These are phyloP conservation scores for Dendrocincla fuliginosa DNA, from an alignment of 2,797 vertebrate genomes.

Conservation along the genomic window DNA sequence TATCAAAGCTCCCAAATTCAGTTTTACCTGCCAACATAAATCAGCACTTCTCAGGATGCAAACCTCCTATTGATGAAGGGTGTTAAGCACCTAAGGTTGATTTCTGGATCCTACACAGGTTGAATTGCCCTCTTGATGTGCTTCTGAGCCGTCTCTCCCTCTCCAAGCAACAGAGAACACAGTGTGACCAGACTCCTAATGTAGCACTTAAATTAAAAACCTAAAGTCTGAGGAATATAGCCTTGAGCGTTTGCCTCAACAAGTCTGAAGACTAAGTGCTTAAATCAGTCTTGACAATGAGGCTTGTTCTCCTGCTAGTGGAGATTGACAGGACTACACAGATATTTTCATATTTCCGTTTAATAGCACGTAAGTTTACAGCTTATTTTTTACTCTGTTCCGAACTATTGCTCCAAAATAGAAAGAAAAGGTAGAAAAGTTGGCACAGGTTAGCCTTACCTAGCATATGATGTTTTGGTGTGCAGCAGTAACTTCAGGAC, in stretches of 20 bases:
- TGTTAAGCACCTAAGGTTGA: background rate
- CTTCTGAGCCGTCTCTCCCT: background rate
- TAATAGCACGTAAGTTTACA: background rate
- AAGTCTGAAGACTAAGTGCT: background rate
- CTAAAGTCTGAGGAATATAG: background rate
- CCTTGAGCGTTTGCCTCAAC: background rate
- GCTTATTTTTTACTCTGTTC: background rate
- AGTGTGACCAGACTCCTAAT: background rate
- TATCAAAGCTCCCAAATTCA: background rate
- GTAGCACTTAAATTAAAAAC: background rate
- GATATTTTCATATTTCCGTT: background rate
- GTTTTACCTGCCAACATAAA: background rate
- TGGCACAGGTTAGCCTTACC: background rate
- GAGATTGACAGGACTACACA: background rate
- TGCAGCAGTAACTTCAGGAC: background rate
- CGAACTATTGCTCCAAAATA: background rate
- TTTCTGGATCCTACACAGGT: background rate
- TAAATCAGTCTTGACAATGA: background rate
- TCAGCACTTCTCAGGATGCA: background rate
- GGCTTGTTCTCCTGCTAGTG: background rate
- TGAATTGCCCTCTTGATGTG: background rate
- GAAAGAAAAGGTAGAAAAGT: background rate
- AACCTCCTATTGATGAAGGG: background rate
- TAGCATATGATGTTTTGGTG: fast-evolving
- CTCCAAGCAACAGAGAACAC: background rate